Evolutionary conservation across 1,140 invertebrate species (phyloP), one percentile per base, ranked within the genome.

Genomic region (Drosophila kohkoa): DNA sequence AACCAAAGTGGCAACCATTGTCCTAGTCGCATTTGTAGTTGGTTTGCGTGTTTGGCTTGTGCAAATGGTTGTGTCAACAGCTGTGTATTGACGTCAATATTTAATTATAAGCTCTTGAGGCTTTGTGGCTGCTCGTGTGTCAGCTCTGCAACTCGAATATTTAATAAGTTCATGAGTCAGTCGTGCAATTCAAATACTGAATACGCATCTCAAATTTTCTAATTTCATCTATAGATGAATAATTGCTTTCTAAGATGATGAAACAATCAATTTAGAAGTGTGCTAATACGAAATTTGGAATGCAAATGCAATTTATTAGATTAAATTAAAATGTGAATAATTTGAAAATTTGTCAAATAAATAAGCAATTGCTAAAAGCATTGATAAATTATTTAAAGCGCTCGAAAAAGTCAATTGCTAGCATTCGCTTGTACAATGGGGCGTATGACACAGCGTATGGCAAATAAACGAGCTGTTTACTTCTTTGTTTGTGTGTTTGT

Each of bases 61-160:
- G 55, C 30, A 35, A 43, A 10, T 51, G 46, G 15, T 20, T 48
- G 49, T 79, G 48, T 57, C 51, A 54, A 54, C 54, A 20, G 59
- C 51, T 51, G 59, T 48, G n/a, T 46, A 80, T 63, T 83, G 81
- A 83, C 81, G 81, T 83, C 81, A 83, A 69, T 54, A 52, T 51
- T 79, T 82, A 82, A 82, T 82, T 82, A 82, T 80, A 71, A 67
- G 70, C 52, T 49, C 54, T 52, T 11, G 43, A 72, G 32, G 46
- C 60, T 43, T 45, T 64, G 35, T 38, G 35, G 35, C 35, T 38
- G 55, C 63, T 58, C 30, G 35, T 62, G 28, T 64, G 64, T 64
- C 25, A 7, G 30, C 13, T 5, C 25, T 28, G 11, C 13, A 11
- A 32, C 52, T 54, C 49, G 45, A 57, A 30, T 68, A 68, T 43